Percentiles rank a stretch among this genome's conserved stretches.
Conservation (phyloP, 2,113 vertebrate genomes). For the Triplophysa siluroides region DNA sequence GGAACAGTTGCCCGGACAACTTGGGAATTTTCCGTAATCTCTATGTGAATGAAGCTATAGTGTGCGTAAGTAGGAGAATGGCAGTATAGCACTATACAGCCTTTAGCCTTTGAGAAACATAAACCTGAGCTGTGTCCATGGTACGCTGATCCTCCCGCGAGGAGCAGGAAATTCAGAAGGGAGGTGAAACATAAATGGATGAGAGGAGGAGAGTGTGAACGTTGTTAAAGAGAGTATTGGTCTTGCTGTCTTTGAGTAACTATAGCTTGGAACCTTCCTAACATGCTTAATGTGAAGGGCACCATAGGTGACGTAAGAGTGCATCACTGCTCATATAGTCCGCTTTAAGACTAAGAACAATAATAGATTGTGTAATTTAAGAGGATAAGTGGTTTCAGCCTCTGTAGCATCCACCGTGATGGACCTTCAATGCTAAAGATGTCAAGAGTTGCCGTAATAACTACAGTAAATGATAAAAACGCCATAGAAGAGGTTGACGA, state of each 20-base stretch:
- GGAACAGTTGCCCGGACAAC: too few species aligned
- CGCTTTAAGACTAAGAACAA: neutral
- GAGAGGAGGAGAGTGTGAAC: slow-evolving; percentile 44
- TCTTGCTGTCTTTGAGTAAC: slow-evolving; percentile 51
- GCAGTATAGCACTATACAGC: neutral
- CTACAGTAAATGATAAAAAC: neutral
- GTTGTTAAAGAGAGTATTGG: slow-evolving; percentile 34
- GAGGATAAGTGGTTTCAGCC: slow-evolving; percentile 21
- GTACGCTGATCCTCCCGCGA: slow-evolving; percentile 27
- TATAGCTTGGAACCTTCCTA: slow-evolving; percentile 16
- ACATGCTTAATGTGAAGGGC: neutral
- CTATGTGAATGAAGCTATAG: neutral
- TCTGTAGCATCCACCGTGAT: neutral
- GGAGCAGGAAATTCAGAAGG: slow-evolving; percentile 15
- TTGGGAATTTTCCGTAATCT: too few species aligned
- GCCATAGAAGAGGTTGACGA: neutral
- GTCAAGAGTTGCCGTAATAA: neutral
- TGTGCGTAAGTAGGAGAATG: slow-evolving; percentile 47
- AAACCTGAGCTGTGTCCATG: slow-evolving; percentile 24
- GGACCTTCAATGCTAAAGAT: neutral
- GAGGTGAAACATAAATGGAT: slow-evolving; percentile 20
- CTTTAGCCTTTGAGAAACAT: slow-evolving; percentile 40
- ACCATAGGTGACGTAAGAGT: neutral
- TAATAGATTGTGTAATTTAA: slow-evolving; percentile 12
- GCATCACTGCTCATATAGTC: neutral